phyloP scores from a whole-genome alignment of 2,797 vertebrate genomes.

The Danio albolineatus region DNA sequence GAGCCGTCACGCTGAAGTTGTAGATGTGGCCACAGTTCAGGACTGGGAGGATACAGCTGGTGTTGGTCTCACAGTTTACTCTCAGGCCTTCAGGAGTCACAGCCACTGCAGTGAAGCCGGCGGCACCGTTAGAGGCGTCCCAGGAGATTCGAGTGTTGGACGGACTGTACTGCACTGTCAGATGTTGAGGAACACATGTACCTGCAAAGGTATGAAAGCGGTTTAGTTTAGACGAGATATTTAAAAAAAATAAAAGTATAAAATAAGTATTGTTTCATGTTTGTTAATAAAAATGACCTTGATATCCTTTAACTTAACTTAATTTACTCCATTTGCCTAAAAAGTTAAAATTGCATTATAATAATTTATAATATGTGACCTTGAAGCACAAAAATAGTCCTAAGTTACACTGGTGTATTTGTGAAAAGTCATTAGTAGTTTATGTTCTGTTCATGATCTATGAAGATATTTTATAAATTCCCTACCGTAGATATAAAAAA shows the following conservation, averaged over 20 bases:
- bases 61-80: conserved; percentile 40
- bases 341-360: no score
- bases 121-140: conserved; percentile 47
- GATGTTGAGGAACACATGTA: conserved; percentile 54
- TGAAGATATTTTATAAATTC: no score
- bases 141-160: conserved; percentile 47
- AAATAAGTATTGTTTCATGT: no score
- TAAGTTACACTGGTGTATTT: no score
- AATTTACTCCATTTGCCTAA: no score
- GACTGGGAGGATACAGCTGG: conserved; percentile 33
- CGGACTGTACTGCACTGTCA: conserved; percentile 43
- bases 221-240: background rate
- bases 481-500: no score
- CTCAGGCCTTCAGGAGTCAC: conserved; percentile 41
- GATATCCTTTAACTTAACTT: no score
- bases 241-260: background rate
- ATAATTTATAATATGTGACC: no score
- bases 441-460: no score
- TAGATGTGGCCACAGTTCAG: conserved; percentile 54
- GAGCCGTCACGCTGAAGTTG: conserved; percentile 44
- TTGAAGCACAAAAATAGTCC: no score
- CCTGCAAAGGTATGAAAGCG: conserved; percentile 16
- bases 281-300: background rate
- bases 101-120: conserved; percentile 50
- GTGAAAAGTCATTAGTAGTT: no score